phyloP scores from a whole-genome alignment of 2,797 vertebrate species.

The Myripristis jacobus region DNA sequence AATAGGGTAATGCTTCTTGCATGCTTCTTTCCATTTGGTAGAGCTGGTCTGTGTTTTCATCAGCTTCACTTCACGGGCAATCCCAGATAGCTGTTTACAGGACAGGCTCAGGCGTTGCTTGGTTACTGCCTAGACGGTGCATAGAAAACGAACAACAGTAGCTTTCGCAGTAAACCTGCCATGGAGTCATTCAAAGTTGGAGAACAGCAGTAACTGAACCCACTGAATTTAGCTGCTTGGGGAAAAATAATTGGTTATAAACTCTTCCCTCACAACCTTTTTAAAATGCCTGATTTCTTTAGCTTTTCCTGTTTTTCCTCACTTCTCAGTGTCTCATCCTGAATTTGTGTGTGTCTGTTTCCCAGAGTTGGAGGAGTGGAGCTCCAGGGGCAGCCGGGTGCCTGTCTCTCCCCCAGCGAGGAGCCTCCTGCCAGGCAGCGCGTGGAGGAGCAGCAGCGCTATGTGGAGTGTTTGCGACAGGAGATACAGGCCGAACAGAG shows the following conservation, averaged over 20 bases:
- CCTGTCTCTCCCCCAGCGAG: slow-evolving; percentile 60
- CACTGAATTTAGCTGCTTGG: slow-evolving; percentile 4
- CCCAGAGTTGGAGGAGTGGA: slow-evolving; percentile 49
- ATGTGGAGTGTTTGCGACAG: slow-evolving; percentile 86
- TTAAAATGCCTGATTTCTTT: background rate
- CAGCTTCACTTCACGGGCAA: slow-evolving; percentile 41
- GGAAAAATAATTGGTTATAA: slow-evolving; percentile 13
- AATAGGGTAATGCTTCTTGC: slow-evolving; percentile 36
- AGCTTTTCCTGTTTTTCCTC: background rate
- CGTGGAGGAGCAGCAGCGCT: slow-evolving; percentile 85
- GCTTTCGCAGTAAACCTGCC: slow-evolving; percentile 29
- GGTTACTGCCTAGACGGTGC: slow-evolving; percentile 63
- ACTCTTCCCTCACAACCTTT: background rate
- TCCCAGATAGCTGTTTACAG: slow-evolving; percentile 64
- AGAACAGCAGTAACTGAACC: background rate
- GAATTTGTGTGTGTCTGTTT: slow-evolving; percentile 38
- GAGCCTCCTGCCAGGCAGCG: slow-evolving; percentile 77
- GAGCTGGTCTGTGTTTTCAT: slow-evolving; percentile 41
- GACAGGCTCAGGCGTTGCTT: slow-evolving; percentile 63
- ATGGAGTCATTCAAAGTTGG: background rate
- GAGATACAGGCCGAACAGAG: slow-evolving; percentile 88
- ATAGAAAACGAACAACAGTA: slow-evolving; percentile 47
- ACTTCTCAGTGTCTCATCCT: slow-evolving; percentile 11
- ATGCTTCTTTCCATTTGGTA: slow-evolving; percentile 22
- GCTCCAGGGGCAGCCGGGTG: slow-evolving; percentile 72